Evolutionary conservation across 2,113 vertebrate species (phyloP), one percentile per base, ranked within the genome.

Genomic region (Ibidorhyncha struthersii): DNA sequence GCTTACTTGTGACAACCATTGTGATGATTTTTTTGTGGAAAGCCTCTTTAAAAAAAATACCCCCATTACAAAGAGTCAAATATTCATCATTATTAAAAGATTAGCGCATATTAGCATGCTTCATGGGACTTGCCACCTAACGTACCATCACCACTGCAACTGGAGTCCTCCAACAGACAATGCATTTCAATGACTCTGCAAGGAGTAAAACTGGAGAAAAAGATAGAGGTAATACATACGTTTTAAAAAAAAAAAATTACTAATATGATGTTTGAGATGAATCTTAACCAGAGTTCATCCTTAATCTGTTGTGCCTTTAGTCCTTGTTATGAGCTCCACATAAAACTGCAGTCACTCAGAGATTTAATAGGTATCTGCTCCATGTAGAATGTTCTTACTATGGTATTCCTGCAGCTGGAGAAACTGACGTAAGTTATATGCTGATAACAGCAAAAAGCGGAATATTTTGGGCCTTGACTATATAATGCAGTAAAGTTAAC

Each of bases 1-100:
- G 94, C 97, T 97, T 96, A 78, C 97, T 96, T 98, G 89, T 97
- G 92, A 94, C 94, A 91, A 92, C 93, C 80, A 97, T 97, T 98
- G 96, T 98, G 94, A 88, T 83, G 50, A 41, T 92, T 92, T 97
- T 76, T 94, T 58, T 79, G 92, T 97, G 97, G 95, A 92, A 85
- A 92, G 20, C 81, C 84, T 94, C 96, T 95, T 96, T 96, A 91
- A 85, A 88, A 97, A 97, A 96, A 95, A 90, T 65, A 92, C n/a
- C 58, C 69, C 66, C 50, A 30, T 96, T 97, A 89, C 83, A 89
- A 78, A 93, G 92, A 97, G 95, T 97, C 97, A 97, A 92, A 94
- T 96, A 94, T 94, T 95, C 94, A 93, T 82, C 86, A 95, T 95
- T 95, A 93, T 97, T 98, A 95, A 96, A 91, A 97, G 93, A 97